phyloP scores from a whole-genome alignment of 2,113 vertebrate species.

The Pogona vitticeps region DNA sequence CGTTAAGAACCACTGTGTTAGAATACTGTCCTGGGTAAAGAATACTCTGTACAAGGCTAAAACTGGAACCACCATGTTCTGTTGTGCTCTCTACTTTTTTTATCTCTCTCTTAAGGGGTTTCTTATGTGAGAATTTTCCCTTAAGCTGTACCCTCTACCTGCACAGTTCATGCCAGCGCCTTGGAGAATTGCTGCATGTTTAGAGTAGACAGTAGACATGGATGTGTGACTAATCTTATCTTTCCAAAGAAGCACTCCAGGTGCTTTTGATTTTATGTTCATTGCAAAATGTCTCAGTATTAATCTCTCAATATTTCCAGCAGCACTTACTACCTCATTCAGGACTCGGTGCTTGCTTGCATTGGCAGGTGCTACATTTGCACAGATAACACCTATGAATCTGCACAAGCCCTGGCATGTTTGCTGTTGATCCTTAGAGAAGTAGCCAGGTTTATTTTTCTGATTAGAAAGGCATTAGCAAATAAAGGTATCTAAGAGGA shows the following conservation, averaged over 20 bases:
- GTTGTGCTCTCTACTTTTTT: too few relatives aligned
- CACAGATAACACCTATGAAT: background rate
- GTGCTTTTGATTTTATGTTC: background rate
- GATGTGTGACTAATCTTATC: background rate
- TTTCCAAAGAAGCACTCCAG: background rate
- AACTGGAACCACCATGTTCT: too few relatives aligned
- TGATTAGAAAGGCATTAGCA: background rate
- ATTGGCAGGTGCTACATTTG: background rate
- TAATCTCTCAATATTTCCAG: background rate
- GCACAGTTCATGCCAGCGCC: too few relatives aligned
- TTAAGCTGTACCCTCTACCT: too few relatives aligned
- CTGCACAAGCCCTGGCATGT: background rate
- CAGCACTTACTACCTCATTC: background rate
- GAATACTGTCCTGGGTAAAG: too few relatives aligned
- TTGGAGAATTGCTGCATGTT: too few relatives aligned
- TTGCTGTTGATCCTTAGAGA: background rate
- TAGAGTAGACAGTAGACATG: too few relatives aligned
- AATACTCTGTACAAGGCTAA: too few relatives aligned
- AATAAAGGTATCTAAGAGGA: background rate
- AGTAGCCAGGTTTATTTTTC: background rate
- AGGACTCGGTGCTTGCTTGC: background rate
- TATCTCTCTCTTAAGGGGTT: too few relatives aligned
- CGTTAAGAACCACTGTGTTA: too few relatives aligned
- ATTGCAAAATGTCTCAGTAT: background rate
- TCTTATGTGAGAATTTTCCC: too few relatives aligned